Conservation (phyloP, 2,113 vertebrate species). For the Perca schrenkii region DNA sequence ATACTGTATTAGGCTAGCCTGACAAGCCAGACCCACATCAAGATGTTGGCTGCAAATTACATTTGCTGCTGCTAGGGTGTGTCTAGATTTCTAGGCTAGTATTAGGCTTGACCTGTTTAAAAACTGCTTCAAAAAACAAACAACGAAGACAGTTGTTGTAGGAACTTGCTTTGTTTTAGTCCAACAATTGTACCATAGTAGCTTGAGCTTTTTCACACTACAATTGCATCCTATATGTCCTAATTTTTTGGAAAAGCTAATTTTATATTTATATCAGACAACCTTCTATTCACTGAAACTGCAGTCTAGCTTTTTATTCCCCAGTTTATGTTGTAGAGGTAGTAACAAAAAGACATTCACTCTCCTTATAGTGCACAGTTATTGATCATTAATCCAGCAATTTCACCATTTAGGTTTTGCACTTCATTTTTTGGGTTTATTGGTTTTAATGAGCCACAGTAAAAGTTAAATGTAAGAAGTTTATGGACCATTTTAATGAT, state of each 20-base stretch:
- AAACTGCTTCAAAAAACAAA: neutral
- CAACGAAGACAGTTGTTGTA: neutral
- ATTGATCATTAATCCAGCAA: slow-evolving; percentile 48
- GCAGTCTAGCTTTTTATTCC: neutral
- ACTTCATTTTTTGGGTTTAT: slow-evolving; percentile 37
- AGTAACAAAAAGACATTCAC: slow-evolving; percentile 8
- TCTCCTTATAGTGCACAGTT: slow-evolving; percentile 10
- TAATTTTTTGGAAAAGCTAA: neutral
- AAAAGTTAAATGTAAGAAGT: slow-evolving; percentile 51
- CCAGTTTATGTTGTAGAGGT: neutral
- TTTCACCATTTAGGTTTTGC: slow-evolving; percentile 7
- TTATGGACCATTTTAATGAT: slow-evolving; percentile 47
- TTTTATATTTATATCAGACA: slow-evolving; percentile 13
- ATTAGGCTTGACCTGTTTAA: slow-evolving; percentile 4
- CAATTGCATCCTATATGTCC: neutral
- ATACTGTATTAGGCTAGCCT: too few species aligned
- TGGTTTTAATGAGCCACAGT: slow-evolving; percentile 58
- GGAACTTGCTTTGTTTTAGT: slow-evolving; percentile 8
- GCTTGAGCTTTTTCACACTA: neutral
- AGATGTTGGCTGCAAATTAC: too few species aligned
- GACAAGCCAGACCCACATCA: too few species aligned
- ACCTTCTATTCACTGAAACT: neutral
- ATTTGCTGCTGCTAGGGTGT: too few species aligned
- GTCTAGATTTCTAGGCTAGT: too few species aligned
- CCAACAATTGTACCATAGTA: neutral